Evolutionary conservation across 2,797 vertebrate species (phyloP).

Genomic region (Selene dorsalis): DNA sequence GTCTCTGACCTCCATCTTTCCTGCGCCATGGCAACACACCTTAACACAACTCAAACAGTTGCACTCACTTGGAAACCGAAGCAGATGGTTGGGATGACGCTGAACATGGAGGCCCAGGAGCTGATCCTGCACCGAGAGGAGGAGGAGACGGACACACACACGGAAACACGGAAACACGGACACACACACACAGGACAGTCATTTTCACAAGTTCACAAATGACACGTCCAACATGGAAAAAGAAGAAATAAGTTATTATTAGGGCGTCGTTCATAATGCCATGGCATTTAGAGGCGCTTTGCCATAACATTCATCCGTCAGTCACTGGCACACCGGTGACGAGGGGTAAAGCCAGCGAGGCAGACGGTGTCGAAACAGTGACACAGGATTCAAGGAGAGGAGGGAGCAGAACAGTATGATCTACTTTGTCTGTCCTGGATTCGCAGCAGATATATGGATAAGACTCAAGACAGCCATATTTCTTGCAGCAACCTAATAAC

Average conservation of each 20-base stretch:
- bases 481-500: slow-evolving; percentile 9
- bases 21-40: slow-evolving; percentile 6
- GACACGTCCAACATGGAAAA: slow-evolving; percentile 14
- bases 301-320: slow-evolving; percentile 43
- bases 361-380: not conserved
- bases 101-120: slow-evolving; percentile 90
- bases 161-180: no score
- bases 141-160: not conserved
- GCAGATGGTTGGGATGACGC: slow-evolving; percentile 94
- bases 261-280: slow-evolving; percentile 38
- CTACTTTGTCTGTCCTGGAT: slow-evolving; percentile 31
- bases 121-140: slow-evolving; percentile 74
- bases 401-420: slow-evolving; percentile 1
- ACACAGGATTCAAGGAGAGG: not conserved
- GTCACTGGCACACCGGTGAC: slow-evolving; percentile 30
- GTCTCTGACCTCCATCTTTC: slow-evolving; percentile 17
- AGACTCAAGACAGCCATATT: not conserved
- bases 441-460: slow-evolving; percentile 32
- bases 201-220: slow-evolving; percentile 35
- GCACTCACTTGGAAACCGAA: slow-evolving; percentile 95
- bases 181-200: slow-evolving; percentile 1
- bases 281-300: slow-evolving; percentile 49
- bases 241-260: slow-evolving; percentile 4
- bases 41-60: not conserved
- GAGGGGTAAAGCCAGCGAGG: slow-evolving; percentile 1